Evolutionary conservation across 1,140 invertebrate genomes (phyloP), one percentile per base, ranked within the genome.

Genomic region (Holotrichia oblita): DNA sequence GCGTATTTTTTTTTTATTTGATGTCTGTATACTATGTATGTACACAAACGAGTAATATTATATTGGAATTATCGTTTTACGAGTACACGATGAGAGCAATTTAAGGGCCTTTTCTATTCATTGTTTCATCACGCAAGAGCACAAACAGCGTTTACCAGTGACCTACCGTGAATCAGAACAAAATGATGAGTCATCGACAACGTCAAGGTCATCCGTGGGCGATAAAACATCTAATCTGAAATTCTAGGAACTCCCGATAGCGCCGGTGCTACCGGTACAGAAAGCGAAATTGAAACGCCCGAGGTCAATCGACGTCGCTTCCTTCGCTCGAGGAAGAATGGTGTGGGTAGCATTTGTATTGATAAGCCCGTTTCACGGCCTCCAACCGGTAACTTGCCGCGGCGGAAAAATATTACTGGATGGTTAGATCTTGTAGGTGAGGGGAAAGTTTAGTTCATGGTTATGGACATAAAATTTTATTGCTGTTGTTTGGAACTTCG

Each of bases 131-230:
- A 64, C 24, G 61, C 24, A 20, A 64, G 4, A n/a, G n/a, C 61
- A 17, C 22, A 64, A 0, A 6, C 2, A 4, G 61, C 61, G 17
- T 17, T 64, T 22, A 20, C 17, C 61, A 64, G 17, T 64, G 61
- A 64, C 61, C 61, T 64, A 20, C 61, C 24, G 24, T 64, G 61
- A 64, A 64, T 64, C 61, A 22, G 61, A 64, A 64, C 22, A 20
- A 27, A 14, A n/a, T 17, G 55, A 61, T 64, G 61, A 64, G 61
- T 64, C 61, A 64, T 64, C 61, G 61, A 64, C 8, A 64, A 64
- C 61, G 17, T 64, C 61, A 64, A 64, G 61, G 61, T 64, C 17
- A 27, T 64, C 17, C 61, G 61, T 27, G 61, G 3, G 61, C 61
- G 61, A 64, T 64, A 64, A 64, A 64, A 20, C 61, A 64, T 22